Evolutionary conservation across 2,113 vertebrate genomes (phyloP).

Genomic region (Charadrius vociferus): DNA sequence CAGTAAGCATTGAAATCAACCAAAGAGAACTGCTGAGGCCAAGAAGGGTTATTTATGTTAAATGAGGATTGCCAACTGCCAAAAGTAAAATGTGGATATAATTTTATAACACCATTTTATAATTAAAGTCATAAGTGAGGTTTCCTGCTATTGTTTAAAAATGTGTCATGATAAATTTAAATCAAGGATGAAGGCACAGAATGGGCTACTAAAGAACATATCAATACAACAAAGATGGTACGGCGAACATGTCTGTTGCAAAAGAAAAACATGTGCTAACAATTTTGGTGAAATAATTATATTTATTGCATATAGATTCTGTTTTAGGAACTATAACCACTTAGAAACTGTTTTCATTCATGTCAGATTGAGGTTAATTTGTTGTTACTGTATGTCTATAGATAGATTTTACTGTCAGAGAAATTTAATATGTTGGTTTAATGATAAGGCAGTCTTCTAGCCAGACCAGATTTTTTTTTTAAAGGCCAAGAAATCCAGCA

Average conservation of each 20-base stretch:
- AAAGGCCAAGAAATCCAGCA: constrained; percentile 37
- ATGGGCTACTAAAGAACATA: constrained; percentile 68
- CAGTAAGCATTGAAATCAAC: constrained; percentile 78
- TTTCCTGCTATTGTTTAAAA: constrained; percentile 87
- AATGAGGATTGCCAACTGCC: constrained; percentile 71
- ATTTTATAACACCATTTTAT: constrained; percentile 86
- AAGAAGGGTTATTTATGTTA: constrained; percentile 74
- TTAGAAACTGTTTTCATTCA: constrained; percentile 79
- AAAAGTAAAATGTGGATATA: constrained; percentile 84
- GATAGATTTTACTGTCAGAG: constrained; percentile 70
- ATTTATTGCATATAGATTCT: constrained; percentile 80
- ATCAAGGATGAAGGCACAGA: constrained; percentile 76
- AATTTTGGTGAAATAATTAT: constrained; percentile 81
- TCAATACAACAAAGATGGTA: constrained; percentile 73
- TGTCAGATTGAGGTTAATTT: constrained; percentile 82
- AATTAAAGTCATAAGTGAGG: constrained; percentile 86
- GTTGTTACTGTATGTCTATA: constrained; percentile 76
- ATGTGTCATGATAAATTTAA: constrained; percentile 83
- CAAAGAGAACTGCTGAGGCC: constrained; percentile 73
- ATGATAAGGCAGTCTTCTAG: constrained; percentile 70
- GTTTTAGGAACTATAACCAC: constrained; percentile 80
- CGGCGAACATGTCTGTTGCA: constrained; percentile 47
- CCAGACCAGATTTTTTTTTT: constrained; percentile 6
- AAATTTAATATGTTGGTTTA: constrained; percentile 73
- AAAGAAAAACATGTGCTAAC: constrained; percentile 80